Base-by-base conservation (phyloP, 2,797 vertebrate genomes). In the Acrocephalus scirpaceus region DNA sequence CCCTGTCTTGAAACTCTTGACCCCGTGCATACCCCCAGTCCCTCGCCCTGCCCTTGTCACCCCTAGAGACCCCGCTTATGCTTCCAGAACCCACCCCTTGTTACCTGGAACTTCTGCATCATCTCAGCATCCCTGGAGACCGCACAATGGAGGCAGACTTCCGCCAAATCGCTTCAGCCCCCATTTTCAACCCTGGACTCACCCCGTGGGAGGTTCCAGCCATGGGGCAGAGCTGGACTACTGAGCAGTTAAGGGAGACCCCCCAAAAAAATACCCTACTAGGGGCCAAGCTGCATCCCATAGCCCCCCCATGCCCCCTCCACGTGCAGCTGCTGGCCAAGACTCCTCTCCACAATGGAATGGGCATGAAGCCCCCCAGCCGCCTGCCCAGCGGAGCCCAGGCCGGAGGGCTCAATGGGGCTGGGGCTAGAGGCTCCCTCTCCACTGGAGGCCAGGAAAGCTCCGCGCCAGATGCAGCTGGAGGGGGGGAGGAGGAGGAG, bases 391-490 rank as follows among this genome's bases (percentile, higher is more conserved):
- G 56, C 10, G 16, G 9, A 76, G 25, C 56, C 40, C 34, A 16
- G 50, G 16, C 10, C 1, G 3, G 38, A 20, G 23, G 29, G 11
- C 38, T 47, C 21, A 13, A 45, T 29, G 29, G 29, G 53, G 20
- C 34, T 30, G 60, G 12, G 15, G 7, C 13, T 44, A 6, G 58
- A n/a, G 34, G 25, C 53, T 51, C 69, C 69, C 69, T 69, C 53
- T 32, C 45, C 54, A 2, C 54, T 32, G 62, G 62, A 88, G 42
- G 62, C 62, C 77, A 54, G 86, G 56, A 62, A 75, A 61, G 70
- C 77, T 81, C 7, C 17, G 86, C 70, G 62, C 77, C 86, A 88
- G 70, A 67, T 54, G 86, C 86, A 74, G 77, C 77, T 54, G 86
- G 9, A 88, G 69, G 53, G 45, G 60, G 69, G 44, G 81, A 74